Evolutionary conservation across 2,888 invertebrate species (phyloP).

Genomic region (Odontomyia ornata): DNA sequence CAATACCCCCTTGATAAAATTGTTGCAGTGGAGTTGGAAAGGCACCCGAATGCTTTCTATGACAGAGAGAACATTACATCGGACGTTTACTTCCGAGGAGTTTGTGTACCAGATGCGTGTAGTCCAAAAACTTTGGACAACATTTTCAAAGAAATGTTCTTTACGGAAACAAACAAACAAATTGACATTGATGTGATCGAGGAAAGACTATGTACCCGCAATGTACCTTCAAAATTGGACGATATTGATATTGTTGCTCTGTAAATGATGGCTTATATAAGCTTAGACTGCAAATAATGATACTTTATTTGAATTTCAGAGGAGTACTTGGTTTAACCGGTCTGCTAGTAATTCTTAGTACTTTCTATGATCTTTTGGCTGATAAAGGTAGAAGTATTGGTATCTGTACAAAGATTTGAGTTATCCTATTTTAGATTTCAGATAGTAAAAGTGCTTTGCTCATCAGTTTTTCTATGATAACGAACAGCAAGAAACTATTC

Average conservation of each 20-base stretch:
- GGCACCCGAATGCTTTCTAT: constrained; percentile 42
- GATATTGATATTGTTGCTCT: not conserved
- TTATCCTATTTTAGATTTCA: constrained; percentile 46
- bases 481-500: constrained; percentile 64
- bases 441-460: constrained; percentile 53
- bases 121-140: constrained; percentile 53
- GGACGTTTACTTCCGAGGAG: constrained; percentile 50
- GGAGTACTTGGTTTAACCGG: not conserved
- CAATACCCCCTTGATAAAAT: constrained; percentile 55
- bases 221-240: not conserved
- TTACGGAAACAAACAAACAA: constrained; percentile 46
- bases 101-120: constrained; percentile 61
- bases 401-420: not conserved
- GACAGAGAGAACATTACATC: too few species aligned
- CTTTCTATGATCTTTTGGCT: constrained; percentile 3
- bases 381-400: constrained; percentile 8
- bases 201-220: constrained; percentile 52
- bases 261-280: too few species aligned
- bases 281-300: too few species aligned
- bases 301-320: too few species aligned
- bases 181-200: constrained; percentile 53
- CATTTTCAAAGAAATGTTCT: constrained; percentile 55
- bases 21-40: constrained; percentile 20
- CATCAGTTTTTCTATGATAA: constrained; percentile 62
- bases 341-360: not conserved